Evolutionary conservation across 2,888 invertebrate genomes (phyloP).

Genomic region (Rhamnusium bicolor): DNA sequence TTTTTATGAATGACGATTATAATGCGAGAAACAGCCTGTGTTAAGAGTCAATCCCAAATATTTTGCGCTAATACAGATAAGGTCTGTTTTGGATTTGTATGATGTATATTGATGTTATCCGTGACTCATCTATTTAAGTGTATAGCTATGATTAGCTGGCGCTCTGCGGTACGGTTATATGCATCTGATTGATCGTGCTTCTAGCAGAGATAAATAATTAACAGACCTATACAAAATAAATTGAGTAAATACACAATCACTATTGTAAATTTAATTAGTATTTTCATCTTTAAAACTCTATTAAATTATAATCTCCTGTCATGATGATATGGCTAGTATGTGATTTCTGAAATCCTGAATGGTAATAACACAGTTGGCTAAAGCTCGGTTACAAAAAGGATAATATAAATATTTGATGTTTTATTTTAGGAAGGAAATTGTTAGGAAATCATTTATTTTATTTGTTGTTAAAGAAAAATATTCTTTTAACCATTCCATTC

Average conservation of each 20-base stretch:
- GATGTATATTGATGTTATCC: not conserved
- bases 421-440: too few species aligned
- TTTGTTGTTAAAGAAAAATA: too few species aligned
- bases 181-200: slow-evolving; percentile 8
- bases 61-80: not conserved
- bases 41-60: not conserved
- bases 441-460: too few species aligned
- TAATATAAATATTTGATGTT: too few species aligned
- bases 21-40: too few species aligned
- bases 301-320: not conserved
- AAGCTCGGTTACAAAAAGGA: too few species aligned
- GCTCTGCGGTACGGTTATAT: not conserved
- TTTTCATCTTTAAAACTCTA: slow-evolving; percentile 6
- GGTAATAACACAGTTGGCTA: too few species aligned
- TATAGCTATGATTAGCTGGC: not conserved
- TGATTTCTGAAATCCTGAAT: too few species aligned
- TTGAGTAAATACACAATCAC: slow-evolving; percentile 23
- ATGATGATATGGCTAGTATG: not conserved
- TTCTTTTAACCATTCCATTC: too few species aligned
- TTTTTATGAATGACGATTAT: too few species aligned
- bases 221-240: slow-evolving; percentile 12
- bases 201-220: slow-evolving; percentile 13
- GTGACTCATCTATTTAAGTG: not conserved
- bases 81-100: not conserved
- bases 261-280: slow-evolving; percentile 24